Percentiles rank a stretch among this genome's conserved stretches.
Evolutionary conservation across 2,797 vertebrate species (phyloP).

Genomic region (Centropyge bicolor): DNA sequence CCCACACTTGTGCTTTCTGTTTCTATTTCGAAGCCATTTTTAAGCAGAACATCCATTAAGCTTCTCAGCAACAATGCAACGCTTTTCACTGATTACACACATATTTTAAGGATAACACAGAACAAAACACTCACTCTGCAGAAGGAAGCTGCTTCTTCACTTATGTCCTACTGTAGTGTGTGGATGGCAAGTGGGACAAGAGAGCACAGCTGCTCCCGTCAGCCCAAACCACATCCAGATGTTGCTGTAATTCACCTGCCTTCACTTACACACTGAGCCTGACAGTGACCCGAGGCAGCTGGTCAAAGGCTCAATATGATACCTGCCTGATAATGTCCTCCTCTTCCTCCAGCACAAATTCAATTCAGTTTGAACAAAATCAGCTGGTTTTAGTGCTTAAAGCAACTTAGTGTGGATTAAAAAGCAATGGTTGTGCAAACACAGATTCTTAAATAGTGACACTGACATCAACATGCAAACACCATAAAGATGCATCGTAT

Average conservation of each 20-base stretch:
- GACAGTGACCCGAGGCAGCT: background rate
- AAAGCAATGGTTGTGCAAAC: background rate
- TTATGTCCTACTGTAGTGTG: background rate
- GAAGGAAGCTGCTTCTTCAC: background rate
- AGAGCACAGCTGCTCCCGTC: constrained; percentile 24
- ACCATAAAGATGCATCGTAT: background rate
- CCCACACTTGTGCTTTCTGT: constrained; percentile 23
- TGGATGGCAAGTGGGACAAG: background rate
- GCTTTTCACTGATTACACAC: background rate
- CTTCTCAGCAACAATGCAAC: constrained; percentile 7
- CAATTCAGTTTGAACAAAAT: background rate
- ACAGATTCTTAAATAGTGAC: background rate
- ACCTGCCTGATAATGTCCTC: background rate
- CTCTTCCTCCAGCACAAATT: background rate
- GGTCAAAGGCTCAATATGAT: background rate
- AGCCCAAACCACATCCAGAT: constrained; percentile 35
- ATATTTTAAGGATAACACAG: background rate
- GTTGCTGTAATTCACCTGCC: constrained; percentile 41
- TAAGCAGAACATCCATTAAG: constrained; percentile 2
- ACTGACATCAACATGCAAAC: background rate
- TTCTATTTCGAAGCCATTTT: constrained; percentile 28
- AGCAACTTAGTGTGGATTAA: background rate
- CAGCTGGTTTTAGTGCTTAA: background rate
- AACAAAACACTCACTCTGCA: background rate
- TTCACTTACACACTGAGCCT: background rate